Percentiles rank a stretch among this genome's conserved stretches.
Conservation (phyloP, 2,888 invertebrate genomes). For the Altica lythri region DNA sequence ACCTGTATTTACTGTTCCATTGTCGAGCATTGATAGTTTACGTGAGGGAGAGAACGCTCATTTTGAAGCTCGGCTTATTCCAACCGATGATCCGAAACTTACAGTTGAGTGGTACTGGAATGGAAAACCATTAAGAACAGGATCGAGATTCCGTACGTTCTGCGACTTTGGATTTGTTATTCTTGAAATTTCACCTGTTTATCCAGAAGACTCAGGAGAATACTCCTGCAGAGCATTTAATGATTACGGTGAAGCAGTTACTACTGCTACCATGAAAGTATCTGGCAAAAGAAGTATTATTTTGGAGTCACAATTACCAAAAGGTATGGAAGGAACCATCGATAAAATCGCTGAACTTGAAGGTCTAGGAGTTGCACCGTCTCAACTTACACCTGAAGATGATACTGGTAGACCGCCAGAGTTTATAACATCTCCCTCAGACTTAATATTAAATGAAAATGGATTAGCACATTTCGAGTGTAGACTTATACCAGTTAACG, state of each 20-base stretch:
- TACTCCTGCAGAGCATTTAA: constrained; percentile 87
- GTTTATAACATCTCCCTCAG: constrained; percentile 85
- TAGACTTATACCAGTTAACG: constrained; percentile 84
- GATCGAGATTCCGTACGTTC: constrained; percentile 93
- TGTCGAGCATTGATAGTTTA: constrained; percentile 84
- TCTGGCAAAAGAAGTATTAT: constrained; percentile 91
- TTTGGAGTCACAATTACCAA: constrained; percentile 87
- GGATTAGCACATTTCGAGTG: constrained; percentile 92
- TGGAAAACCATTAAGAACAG: constrained; percentile 84
- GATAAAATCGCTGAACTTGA: constrained; percentile 91
- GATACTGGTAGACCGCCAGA: constrained; percentile 88
- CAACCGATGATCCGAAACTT: constrained; percentile 88
- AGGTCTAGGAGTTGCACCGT: constrained; percentile 76
- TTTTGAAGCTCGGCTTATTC: constrained; percentile 86
- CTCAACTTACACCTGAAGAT: constrained; percentile 73
- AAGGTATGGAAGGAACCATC: constrained; percentile 92
- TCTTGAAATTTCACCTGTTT: constrained; percentile 95
- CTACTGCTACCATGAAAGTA: constrained; percentile 86
- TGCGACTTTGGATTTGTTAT: constrained; percentile 98
- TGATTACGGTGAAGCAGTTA: constrained; percentile 89
- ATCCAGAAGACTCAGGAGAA: constrained; percentile 94
- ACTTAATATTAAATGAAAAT: constrained; percentile 83
- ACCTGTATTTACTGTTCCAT: constrained; percentile 86
- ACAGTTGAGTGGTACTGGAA: constrained; percentile 96
- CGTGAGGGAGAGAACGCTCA: constrained; percentile 91